Evolutionary conservation across 2,888 invertebrate species (phyloP).

Genomic region (Rhaphigaster nebulosa): DNA sequence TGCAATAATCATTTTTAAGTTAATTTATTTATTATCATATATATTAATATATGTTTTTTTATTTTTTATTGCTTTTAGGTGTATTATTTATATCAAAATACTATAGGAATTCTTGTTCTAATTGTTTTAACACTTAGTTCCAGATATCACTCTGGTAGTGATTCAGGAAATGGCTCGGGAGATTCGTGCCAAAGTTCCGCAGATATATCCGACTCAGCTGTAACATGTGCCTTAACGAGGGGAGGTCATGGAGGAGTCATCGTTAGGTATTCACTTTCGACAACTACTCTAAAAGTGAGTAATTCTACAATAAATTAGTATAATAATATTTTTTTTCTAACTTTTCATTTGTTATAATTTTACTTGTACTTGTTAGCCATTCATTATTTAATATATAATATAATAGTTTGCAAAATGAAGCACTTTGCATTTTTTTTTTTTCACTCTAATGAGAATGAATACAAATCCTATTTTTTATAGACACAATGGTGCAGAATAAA

Average conservation of each 20-base stretch:
- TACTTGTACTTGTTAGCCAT: no score
- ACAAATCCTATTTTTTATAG: no score
- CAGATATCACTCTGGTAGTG: conserved; percentile 78
- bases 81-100: background rate
- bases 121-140: background rate
- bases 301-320: background rate
- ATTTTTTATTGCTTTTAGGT: background rate
- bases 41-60: no score
- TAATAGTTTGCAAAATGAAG: no score
- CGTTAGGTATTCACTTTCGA: conserved; percentile 76
- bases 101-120: background rate
- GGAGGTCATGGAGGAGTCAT: conserved; percentile 72
- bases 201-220: conserved; percentile 66
- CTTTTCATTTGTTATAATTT: no score
- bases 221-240: conserved; percentile 65
- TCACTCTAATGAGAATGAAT: no score
- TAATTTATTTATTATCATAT: no score
- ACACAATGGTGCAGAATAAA: no score
- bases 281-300: conserved; percentile 74
- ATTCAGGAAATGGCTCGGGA: conserved; percentile 91
- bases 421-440: no score
- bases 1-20: no score
- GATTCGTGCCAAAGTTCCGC: conserved; percentile 83
- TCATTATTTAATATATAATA: no score
- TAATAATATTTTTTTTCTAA: background rate